Evolutionary conservation across 2,797 vertebrate genomes (phyloP).

Genomic region (Dallia pectoralis): DNA sequence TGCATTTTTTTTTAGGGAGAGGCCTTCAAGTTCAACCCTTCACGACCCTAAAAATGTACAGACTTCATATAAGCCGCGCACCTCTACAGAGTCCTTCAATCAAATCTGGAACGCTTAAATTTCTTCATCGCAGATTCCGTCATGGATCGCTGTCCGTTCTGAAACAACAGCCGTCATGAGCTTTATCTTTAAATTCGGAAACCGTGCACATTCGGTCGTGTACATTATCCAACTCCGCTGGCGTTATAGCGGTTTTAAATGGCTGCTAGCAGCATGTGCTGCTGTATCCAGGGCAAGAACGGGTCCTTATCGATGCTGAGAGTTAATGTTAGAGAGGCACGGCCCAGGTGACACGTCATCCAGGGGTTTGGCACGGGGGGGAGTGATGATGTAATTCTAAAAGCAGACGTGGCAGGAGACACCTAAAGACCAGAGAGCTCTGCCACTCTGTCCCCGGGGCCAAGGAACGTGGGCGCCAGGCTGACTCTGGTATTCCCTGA

Average conservation of each 20-base stretch:
- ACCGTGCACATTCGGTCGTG: constrained; percentile 32
- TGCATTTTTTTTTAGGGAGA: constrained; percentile 79
- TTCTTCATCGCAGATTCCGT: constrained; percentile 65
- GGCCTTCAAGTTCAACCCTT: constrained; percentile 59
- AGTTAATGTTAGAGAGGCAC: constrained; percentile 39
- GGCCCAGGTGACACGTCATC: constrained; percentile 14
- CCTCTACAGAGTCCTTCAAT: constrained; percentile 42
- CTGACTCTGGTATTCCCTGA: constrained; percentile 58
- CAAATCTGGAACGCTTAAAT: constrained; percentile 65
- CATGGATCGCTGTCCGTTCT: constrained; percentile 32
- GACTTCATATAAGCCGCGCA: constrained; percentile 56
- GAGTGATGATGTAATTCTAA: constrained; percentile 66
- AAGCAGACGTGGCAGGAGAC: constrained; percentile 52
- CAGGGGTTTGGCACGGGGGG: constrained; percentile 45
- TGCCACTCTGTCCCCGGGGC: constrained; percentile 22
- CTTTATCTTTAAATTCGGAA: constrained; percentile 47
- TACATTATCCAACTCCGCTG: constrained; percentile 35
- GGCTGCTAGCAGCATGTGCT: constrained; percentile 22
- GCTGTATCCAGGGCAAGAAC: constrained; percentile 32
- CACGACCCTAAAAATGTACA: constrained; percentile 67
- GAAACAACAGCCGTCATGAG: constrained; percentile 56
- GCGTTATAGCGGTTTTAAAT: constrained; percentile 29
- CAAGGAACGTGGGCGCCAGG: constrained; percentile 59
- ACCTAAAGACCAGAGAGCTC: constrained; percentile 41
- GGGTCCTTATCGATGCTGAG: constrained; percentile 30